These are phyloP conservation scores for Montipora capricornis DNA, from an alignment of 64 coral and sea anemone species.

Conservation along the genomic window DNA sequence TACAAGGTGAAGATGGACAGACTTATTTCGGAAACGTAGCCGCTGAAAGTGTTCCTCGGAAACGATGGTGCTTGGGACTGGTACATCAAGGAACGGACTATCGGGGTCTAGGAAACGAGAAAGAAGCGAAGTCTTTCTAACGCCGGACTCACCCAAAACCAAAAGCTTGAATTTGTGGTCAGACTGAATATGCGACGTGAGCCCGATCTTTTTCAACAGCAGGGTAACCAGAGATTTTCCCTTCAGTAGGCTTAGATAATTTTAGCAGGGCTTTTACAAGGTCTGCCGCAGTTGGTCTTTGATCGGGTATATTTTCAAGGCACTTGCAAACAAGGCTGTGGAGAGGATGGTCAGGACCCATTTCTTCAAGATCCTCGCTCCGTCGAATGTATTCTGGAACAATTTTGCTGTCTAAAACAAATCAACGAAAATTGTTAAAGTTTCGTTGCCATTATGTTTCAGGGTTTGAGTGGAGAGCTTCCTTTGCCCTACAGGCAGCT, in stretches of 20 bases:
- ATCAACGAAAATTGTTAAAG: no score
- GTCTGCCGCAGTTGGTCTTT: slow-evolving; percentile 22
- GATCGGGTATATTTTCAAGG: slow-evolving; percentile 57
- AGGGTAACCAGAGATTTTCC: neutral
- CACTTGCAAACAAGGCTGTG: slow-evolving; percentile 44
- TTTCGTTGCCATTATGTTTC: no score
- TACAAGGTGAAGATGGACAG: slow-evolving; percentile 81
- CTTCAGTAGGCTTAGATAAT: neutral
- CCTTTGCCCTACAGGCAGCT: no score
- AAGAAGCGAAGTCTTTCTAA: slow-evolving; percentile 70
- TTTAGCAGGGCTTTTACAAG: slow-evolving; percentile 16
- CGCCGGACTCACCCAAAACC: slow-evolving; percentile 48
- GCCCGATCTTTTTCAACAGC: neutral
- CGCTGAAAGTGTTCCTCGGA: slow-evolving; percentile 76
- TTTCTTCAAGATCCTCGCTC: slow-evolving; percentile 62
- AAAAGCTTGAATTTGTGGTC: slow-evolving; percentile 73
- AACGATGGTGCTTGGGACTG: neutral
- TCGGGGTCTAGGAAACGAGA: slow-evolving; percentile 46
- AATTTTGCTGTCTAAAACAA: neutral
- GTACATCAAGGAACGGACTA: neutral
- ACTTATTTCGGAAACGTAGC: slow-evolving; percentile 69
- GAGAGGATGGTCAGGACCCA: slow-evolving; percentile 65
- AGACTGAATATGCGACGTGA: neutral
- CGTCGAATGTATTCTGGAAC: slow-evolving; percentile 69
- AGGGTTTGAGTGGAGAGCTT: no score